A percentile compares a stretch with the other conserved stretches of the same genome.
phyloP scores from a whole-genome alignment of 2,113 vertebrate species.

The Halichoerus grypus region DNA sequence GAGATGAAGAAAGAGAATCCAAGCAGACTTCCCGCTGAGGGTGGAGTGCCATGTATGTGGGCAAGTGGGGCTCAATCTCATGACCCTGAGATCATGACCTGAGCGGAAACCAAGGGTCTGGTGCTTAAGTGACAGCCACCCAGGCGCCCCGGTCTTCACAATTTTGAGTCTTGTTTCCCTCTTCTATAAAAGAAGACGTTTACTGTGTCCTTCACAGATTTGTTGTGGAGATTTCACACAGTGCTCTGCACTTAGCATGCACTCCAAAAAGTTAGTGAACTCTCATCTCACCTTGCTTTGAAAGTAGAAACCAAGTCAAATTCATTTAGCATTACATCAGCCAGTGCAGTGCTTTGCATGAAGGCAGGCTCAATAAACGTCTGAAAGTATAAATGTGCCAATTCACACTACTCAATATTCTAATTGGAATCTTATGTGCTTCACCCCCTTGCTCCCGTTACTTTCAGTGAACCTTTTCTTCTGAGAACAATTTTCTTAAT shows the following conservation, averaged over 20 bases:
- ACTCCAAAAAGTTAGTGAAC: not conserved
- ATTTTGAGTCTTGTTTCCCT: not conserved
- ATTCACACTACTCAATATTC: not conserved
- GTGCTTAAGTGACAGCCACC: not conserved
- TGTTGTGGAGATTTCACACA: not conserved
- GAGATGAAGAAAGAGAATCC: not conserved
- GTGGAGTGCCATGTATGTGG: not conserved
- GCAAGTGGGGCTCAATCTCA: not conserved
- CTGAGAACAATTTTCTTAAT: slow-evolving; percentile 68
- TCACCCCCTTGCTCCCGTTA: not conserved
- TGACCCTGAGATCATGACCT: not conserved
- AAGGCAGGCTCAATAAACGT: not conserved
- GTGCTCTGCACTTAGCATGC: not conserved
- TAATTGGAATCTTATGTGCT: not conserved
- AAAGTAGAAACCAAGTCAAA: not conserved
- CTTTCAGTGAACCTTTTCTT: slow-evolving; percentile 44
- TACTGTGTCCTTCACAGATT: not conserved
- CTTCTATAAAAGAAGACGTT: not conserved
- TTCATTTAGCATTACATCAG: too few relatives aligned
- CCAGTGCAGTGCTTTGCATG: rapidly evolving
- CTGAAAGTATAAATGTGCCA: not conserved
- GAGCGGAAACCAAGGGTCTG: not conserved
- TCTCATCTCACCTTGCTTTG: not conserved
- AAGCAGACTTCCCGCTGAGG: not conserved
- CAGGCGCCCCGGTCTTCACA: not conserved